These are phyloP conservation scores for Saccopteryx bilineata DNA, from an alignment of 2,113 vertebrate species.

Conservation along the genomic window DNA sequence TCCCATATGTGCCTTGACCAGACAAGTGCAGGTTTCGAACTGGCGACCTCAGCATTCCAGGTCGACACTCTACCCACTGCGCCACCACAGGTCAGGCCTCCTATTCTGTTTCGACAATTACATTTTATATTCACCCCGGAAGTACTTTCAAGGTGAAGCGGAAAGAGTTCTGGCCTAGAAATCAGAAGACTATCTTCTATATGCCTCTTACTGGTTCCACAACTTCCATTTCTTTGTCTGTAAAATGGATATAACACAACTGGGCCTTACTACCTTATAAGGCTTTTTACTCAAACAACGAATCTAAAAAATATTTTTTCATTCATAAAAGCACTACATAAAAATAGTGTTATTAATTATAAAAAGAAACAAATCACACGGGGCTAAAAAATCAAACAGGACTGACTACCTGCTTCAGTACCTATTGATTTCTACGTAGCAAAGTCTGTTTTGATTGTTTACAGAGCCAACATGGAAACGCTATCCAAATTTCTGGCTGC, in stretches of 20 bases:
- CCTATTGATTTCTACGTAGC: slow-evolving; percentile 24
- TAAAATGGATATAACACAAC: neutral
- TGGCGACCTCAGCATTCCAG: no score
- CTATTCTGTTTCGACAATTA: neutral
- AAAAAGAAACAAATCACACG: neutral
- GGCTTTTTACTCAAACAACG: slow-evolving; percentile 15
- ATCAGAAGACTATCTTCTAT: neutral
- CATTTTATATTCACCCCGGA: neutral
- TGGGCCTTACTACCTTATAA: neutral
- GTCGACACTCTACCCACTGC: no score
- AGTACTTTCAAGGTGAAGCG: neutral
- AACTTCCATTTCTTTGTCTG: slow-evolving; percentile 11
- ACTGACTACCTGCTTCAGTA: neutral
- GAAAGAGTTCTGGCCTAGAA: neutral
- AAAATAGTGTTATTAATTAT: neutral
- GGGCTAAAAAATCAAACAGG: slow-evolving; percentile 36
- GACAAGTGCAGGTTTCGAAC: no score
- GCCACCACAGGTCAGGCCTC: neutral
- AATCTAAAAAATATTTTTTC: neutral
- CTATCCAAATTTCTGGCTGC: neutral
- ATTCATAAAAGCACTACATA: neutral
- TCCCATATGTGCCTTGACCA: no score
- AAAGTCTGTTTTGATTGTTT: neutral
- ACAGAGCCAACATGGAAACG: neutral
- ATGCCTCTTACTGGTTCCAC: neutral